Evolutionary conservation across 2,888 invertebrate species (phyloP), one percentile per base, ranked within the genome.

Genomic region (Steinernema scapterisci): DNA sequence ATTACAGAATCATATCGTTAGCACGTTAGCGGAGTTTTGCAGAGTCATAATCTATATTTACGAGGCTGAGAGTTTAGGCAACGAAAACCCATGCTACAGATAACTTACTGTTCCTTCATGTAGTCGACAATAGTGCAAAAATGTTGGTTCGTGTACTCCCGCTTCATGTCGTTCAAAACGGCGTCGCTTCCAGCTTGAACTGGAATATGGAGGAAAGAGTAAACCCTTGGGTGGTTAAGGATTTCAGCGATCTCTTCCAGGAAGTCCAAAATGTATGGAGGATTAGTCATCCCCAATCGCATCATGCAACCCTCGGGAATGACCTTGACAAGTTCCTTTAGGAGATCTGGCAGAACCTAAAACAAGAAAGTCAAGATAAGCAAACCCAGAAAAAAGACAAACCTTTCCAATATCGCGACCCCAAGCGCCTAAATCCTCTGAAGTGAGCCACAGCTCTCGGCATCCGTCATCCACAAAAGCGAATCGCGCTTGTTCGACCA

Each of bases 391-490:
- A 9, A 48, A 13, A 16, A 7, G 5, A 56, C 76, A 48, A 23
- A 80, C 82, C 72, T 81, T 70, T 27, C 93, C 95, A 79, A 97
- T 95, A 88, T 97, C 97, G 75, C 94, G 91, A 0, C 99, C 97
- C 89, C 97, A 99, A 0, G 97, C 95, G 87, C 97, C 97, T 0
- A 96, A 95, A 88, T 99, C 97, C 88, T 99, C 97, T 1, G 95
- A 95, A 0, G 97, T 99, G 23, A 99, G 89, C 97, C 97, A 99
- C 16, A 99, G 92, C 89, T 99, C 97, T 73, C 93, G 92, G 2
- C 96, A 96, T 0, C 96, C 96, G 89, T 97, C 97, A 5, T 80
- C 79, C 19, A 79, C 79, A 63, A 85, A 85, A 0, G 85, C 81
- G 44, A 54, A 75, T 46, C 73, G 75, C 13, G 84, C 85, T 75